phyloP scores from a whole-genome alignment of 2,113 vertebrate genomes.

The Neogobius melanostomus region DNA sequence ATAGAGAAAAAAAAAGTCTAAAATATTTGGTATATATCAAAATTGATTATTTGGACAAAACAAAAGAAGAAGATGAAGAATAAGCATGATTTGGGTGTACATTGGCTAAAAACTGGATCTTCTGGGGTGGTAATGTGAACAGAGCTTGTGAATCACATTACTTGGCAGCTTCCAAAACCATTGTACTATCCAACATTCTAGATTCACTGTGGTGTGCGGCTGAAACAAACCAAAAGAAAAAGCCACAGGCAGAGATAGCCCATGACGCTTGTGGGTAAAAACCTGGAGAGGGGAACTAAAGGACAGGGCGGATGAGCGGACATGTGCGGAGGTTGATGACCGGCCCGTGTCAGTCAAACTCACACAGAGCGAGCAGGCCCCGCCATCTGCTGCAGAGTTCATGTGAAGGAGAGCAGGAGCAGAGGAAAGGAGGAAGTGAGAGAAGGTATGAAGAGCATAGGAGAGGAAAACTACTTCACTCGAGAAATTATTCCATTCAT shows the following conservation, averaged over 20 bases:
- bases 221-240: conserved; percentile 56
- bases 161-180: too few species aligned
- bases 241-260: conserved; percentile 11
- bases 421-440: conserved; percentile 77
- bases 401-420: conserved; percentile 83
- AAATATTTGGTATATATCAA: too few species aligned
- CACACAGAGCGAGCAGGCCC: conserved; percentile 91
- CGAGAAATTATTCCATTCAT: too few species aligned
- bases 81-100: too few species aligned
- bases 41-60: too few species aligned
- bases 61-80: too few species aligned
- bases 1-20: too few species aligned
- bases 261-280: conserved; percentile 46
- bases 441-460: background rate
- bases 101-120: too few species aligned
- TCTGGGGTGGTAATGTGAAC: too few species aligned
- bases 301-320: conserved; percentile 70
- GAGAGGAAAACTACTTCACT: background rate
- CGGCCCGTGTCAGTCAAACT: conserved; percentile 93
- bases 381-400: conserved; percentile 93
- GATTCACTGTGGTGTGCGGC: too few species aligned
- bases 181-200: too few species aligned
- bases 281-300: conserved; percentile 55
- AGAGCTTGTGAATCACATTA: too few species aligned
- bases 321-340: conserved; percentile 83